phyloP scores from a whole-genome alignment of 1,140 invertebrate genomes.

The Drosophila micromelanica region DNA sequence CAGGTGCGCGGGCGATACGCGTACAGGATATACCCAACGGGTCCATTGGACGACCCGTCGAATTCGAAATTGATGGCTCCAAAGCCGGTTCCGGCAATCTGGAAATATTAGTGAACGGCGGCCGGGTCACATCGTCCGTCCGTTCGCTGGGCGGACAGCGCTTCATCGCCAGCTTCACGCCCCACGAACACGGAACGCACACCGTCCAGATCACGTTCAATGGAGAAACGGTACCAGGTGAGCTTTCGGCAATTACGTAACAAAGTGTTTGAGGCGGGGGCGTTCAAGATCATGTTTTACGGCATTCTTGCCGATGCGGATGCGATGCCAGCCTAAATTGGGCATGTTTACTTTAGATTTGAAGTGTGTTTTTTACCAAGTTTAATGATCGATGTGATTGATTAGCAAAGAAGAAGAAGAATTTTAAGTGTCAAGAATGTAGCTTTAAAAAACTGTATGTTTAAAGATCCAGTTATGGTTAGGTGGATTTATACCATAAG shows the following conservation, averaged over 20 bases:
- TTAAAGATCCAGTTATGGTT: too few species aligned
- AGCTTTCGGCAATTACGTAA: constrained; percentile 78
- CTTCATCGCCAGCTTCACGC: constrained; percentile 96
- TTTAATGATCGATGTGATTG: neutral
- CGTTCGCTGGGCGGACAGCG: constrained; percentile 95
- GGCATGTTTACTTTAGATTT: neutral
- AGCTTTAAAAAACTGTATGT: too few species aligned
- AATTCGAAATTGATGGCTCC: constrained; percentile 98
- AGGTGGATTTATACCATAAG: too few species aligned
- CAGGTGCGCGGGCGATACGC: constrained; percentile 91
- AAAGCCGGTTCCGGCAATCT: constrained; percentile 97
- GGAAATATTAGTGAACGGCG: constrained; percentile 98
- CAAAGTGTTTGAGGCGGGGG: neutral
- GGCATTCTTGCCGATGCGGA: constrained; percentile 23
- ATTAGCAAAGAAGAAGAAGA: neutral
- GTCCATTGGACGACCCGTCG: constrained; percentile 93
- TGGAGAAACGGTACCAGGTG: constrained; percentile 95
- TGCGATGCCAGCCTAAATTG: constrained; percentile 13
- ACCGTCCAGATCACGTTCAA: constrained; percentile 98
- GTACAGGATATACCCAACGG: constrained; percentile 94
- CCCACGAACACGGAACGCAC: constrained; percentile 93
- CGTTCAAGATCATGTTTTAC: neutral
- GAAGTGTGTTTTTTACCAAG: neutral
- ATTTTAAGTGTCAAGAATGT: too few species aligned
- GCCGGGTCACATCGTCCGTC: constrained; percentile 97